Conservation (phyloP, 2,888 invertebrate genomes). For the Exocentrus adspersus region DNA sequence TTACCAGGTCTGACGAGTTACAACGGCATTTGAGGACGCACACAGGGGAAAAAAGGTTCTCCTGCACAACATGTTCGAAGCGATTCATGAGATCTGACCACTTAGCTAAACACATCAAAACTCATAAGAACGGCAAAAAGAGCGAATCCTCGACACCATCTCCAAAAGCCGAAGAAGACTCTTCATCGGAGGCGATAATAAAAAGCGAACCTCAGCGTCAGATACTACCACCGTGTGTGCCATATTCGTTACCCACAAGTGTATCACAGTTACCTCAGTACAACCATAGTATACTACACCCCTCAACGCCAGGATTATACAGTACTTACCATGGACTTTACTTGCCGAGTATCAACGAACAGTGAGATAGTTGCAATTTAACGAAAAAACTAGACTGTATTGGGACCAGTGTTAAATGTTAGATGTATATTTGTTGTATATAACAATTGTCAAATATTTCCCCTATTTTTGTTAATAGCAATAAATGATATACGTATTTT, state of each 20-base stretch:
- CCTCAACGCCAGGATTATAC: slow-evolving; percentile 31
- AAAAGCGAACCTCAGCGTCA: slow-evolving; percentile 9
- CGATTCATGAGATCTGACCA: slow-evolving; percentile 94
- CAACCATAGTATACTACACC: slow-evolving; percentile 38
- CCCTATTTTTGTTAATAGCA: slow-evolving; percentile 40
- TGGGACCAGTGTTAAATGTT: slow-evolving; percentile 40
- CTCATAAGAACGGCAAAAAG: slow-evolving; percentile 72
- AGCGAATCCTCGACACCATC: slow-evolving; percentile 9
- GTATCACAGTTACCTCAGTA: slow-evolving; percentile 36
- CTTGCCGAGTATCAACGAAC: slow-evolving; percentile 45
- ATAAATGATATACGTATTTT: slow-evolving; percentile 14
- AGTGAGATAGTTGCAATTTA: slow-evolving; percentile 31
- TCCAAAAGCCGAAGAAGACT: slow-evolving; percentile 4
- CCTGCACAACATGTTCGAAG: slow-evolving; percentile 87
- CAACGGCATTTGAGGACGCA: slow-evolving; percentile 90
- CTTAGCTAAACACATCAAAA: slow-evolving; percentile 91
- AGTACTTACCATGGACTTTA: slow-evolving; percentile 46
- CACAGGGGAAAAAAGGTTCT: slow-evolving; percentile 89
- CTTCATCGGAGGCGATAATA: not conserved
- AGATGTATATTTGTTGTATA: slow-evolving; percentile 36
- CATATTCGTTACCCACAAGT: slow-evolving; percentile 11
- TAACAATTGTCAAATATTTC: slow-evolving; percentile 39
- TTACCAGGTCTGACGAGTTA: slow-evolving; percentile 91
- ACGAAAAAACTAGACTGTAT: too few relatives aligned
- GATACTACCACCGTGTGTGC: not conserved